phyloP scores from a whole-genome alignment of 2,113 vertebrate species.

The Strix uralensis region DNA sequence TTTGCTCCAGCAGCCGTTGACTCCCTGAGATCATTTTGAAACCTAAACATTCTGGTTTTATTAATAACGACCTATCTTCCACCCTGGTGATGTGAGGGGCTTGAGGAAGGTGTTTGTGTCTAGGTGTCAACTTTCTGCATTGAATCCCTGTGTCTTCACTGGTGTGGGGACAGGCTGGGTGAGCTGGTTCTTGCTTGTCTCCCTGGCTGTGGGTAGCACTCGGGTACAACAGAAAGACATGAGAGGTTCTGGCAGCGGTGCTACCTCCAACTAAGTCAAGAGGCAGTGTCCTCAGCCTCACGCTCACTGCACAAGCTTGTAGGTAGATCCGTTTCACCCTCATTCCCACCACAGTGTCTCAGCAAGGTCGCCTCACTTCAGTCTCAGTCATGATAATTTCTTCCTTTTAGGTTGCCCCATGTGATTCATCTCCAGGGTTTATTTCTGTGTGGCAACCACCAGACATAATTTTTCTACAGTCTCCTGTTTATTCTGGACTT shows the following conservation, averaged over 20 bases:
- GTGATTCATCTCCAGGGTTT: background rate
- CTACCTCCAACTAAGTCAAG: background rate
- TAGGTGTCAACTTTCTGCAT: background rate
- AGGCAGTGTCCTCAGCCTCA: background rate
- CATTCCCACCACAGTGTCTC: background rate
- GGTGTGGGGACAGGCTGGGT: accelerated
- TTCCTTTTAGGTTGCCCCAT: background rate
- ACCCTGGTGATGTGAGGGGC: background rate
- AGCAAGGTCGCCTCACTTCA: background rate
- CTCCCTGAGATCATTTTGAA: slow-evolving; percentile 9
- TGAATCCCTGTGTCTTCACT: background rate
- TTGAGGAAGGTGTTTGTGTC: background rate
- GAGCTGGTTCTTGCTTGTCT: background rate
- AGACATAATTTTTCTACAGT: background rate
- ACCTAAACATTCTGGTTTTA: background rate
- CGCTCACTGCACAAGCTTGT: background rate
- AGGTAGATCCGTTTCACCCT: background rate
- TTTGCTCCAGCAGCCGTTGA: background rate
- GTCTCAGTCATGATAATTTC: background rate
- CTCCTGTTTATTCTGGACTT: slow-evolving; percentile 20
- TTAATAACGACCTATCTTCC: background rate
- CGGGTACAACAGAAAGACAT: background rate
- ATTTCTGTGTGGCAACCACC: background rate
- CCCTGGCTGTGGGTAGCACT: background rate
- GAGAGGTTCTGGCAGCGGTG: background rate